Base-by-base conservation (phyloP, 2,888 invertebrate species). In the Eupithecia abbreviata region DNA sequence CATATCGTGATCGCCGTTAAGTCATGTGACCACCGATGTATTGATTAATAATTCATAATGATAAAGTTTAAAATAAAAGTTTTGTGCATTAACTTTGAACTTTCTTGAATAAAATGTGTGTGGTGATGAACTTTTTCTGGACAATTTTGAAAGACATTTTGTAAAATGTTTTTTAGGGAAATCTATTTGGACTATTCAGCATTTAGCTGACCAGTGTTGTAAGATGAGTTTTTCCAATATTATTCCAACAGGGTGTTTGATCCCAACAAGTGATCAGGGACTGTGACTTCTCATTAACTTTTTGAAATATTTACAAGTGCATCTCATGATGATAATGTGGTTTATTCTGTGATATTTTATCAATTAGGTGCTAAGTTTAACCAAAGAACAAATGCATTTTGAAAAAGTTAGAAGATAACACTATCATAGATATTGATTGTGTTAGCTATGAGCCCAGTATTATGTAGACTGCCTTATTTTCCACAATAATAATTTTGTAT, bases 1-100 rank as follows among this genome's bases (percentile, higher is more conserved):
- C 96, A 81, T 96, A 96, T 86, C 94, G 96, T 82, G 96, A 96
- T 86, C 96, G 96, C 77, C 95, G 96, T 92, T 96, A 88, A 90
- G 86, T 80, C 83, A 82, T 84, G 83, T 87, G 84, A 88, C 88
- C 90, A 90, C 87, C 86, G 88, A 91, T 94, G 94, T 94, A 93
- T 87, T 91, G 83, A 89, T 87, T 87, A 89, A 83, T 87, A 89
- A 83, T 89, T 87, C 89, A 71, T 82, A 84, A 88, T 91, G 88
- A 90, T 89, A 42, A 51, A 70, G 89, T 30, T 80, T 84, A 89
- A 93, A 88, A 93, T 92, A 93, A 93, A 58, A 92, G 89, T 87
- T 88, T 89, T 94, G 93, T 94, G 93, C 91, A 91, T 88, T 92
- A 94, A 94, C 94, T 93, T 90, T 92, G 93, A 93, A 95, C 94